Conservation (phyloP, 2,888 invertebrate genomes). For the Cerastis rubricosa region DNA sequence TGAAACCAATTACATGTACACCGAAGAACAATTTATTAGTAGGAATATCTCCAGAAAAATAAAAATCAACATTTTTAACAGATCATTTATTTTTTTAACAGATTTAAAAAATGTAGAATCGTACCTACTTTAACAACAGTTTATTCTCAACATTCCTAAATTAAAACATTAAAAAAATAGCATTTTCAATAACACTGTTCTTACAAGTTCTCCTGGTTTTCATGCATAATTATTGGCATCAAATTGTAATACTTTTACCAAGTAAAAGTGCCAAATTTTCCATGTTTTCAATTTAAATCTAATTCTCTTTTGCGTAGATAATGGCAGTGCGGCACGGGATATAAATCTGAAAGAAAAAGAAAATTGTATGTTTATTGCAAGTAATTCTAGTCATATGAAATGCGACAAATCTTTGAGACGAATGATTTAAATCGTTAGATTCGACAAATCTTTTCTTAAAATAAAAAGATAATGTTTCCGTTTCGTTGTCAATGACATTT, state of each 20-base stretch:
- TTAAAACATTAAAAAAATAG: slow-evolving; percentile 40
- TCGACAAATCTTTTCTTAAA: neutral
- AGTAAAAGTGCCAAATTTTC: slow-evolving; percentile 50
- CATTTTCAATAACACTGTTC: slow-evolving; percentile 18
- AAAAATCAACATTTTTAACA: slow-evolving; percentile 63
- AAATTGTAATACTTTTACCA: slow-evolving; percentile 50
- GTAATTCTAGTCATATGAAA: slow-evolving; percentile 31
- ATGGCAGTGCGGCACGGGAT: slow-evolving; percentile 94
- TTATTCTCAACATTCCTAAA: slow-evolving; percentile 39
- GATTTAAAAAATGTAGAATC: slow-evolving; percentile 65
- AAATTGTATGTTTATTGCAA: slow-evolving; percentile 6
- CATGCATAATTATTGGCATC: slow-evolving; percentile 41
- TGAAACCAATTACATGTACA: slow-evolving; percentile 96
- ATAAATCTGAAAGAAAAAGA: slow-evolving; percentile 91
- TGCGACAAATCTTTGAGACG: neutral
- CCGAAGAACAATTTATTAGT: slow-evolving; percentile 97
- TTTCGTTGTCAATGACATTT: neutral
- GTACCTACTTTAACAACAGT: slow-evolving; percentile 52
- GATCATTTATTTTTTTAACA: slow-evolving; percentile 72
- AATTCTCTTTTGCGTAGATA: slow-evolving; percentile 88
- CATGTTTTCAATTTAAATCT: slow-evolving; percentile 36
- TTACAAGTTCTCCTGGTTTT: slow-evolving; percentile 43
- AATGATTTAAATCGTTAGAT: neutral
- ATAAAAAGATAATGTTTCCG: neutral
- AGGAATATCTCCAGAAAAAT: slow-evolving; percentile 86